phyloP scores from a whole-genome alignment of 2,113 vertebrate genomes.

The Eretmochelys imbricata region DNA sequence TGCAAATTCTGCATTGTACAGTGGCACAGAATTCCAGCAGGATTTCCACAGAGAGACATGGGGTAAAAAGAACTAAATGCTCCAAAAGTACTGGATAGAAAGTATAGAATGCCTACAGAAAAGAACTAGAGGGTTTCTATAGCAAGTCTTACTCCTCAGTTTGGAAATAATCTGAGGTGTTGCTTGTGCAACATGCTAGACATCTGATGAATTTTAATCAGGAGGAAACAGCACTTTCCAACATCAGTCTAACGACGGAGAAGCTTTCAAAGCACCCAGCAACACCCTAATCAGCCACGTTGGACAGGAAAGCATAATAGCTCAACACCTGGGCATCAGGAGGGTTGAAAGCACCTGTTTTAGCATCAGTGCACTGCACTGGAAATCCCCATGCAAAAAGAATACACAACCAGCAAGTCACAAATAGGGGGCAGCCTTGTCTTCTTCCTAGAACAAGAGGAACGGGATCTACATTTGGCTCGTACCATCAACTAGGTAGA shows the following conservation, averaged over 20 bases:
- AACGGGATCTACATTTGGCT: background rate
- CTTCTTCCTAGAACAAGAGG: background rate
- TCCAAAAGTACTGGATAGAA: background rate
- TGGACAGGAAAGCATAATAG: background rate
- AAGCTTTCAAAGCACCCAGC: background rate
- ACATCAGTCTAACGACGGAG: background rate
- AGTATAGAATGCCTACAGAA: too few species aligned
- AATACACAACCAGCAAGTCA: background rate
- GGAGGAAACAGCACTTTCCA: background rate
- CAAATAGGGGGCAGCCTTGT: background rate
- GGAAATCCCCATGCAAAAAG: background rate
- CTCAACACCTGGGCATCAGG: background rate
- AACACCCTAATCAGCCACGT: background rate
- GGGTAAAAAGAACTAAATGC: background rate
- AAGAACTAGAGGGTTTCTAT: background rate
- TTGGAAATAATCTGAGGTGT: background rate
- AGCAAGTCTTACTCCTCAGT: background rate
- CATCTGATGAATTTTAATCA: background rate
- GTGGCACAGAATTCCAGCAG: background rate
- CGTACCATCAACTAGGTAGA: background rate
- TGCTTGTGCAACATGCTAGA: background rate
- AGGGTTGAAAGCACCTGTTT: background rate
- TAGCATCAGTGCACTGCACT: background rate
- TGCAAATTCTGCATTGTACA: background rate
- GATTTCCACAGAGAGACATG: background rate